A percentile compares a stretch with the other conserved stretches of the same genome.
Evolutionary conservation across 92 coral and sea anemone species (phyloP).

Genomic region (Phenganax marumi): DNA sequence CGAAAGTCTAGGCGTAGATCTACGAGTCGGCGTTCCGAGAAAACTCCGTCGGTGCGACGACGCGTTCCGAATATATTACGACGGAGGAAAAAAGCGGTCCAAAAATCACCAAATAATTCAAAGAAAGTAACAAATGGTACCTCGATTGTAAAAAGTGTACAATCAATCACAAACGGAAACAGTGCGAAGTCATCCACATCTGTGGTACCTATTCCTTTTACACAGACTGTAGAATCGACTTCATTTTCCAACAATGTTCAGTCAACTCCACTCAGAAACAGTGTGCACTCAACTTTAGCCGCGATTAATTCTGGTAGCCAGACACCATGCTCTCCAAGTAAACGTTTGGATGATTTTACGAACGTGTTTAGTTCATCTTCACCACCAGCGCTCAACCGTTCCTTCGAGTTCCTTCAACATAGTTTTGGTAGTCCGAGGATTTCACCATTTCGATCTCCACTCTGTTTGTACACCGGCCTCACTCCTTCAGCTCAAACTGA

Average conservation of each 20-base stretch:
- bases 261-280: conserved; percentile 62
- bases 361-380: conserved; percentile 54
- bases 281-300: conserved; percentile 76
- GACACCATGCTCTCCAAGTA: conserved; percentile 49
- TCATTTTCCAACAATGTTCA: no score
- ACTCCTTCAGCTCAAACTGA: conserved; percentile 64
- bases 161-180: conserved; percentile 80
- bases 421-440: conserved; percentile 52
- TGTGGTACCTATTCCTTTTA: conserved; percentile 13
- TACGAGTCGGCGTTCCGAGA: background rate
- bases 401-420: conserved; percentile 63
- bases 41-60: background rate
- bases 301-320: conserved; percentile 73
- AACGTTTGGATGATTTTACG: conserved; percentile 41
- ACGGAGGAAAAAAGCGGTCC: conserved; percentile 40
- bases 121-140: conserved; percentile 46
- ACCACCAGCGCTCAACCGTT: conserved; percentile 52
- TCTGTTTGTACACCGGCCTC: conserved; percentile 51
- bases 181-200: conserved; percentile 34
- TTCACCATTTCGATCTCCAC: conserved; percentile 49
- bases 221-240: no score
- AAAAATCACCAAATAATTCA: conserved; percentile 30
- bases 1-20: background rate
- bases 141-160: conserved; percentile 61
- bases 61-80: conserved; percentile 30